phyloP scores from a whole-genome alignment of 2,888 invertebrate species.

The Cordilura impudica region DNA sequence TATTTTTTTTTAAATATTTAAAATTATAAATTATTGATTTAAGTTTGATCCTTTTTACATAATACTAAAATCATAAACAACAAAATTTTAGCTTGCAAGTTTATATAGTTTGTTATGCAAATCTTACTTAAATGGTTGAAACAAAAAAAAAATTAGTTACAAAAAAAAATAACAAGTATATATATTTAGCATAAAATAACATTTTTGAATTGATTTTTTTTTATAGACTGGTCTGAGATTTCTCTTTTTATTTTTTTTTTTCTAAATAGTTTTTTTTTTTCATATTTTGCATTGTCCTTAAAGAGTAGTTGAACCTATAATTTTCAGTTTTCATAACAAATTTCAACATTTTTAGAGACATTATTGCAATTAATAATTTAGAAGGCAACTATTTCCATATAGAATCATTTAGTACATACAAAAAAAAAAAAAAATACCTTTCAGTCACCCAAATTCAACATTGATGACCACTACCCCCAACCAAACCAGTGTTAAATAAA shows the following conservation, averaged over 20 bases:
- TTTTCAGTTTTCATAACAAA: not conserved
- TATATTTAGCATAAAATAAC: constrained; percentile 26
- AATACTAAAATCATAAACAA: constrained; percentile 21
- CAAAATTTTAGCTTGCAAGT: constrained; percentile 28
- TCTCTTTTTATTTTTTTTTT: constrained; percentile 1
- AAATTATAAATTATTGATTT: constrained; percentile 11
- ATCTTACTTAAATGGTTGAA: constrained; percentile 3
- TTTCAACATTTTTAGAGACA: constrained; percentile 10
- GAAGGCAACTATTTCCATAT: constrained; percentile 8
- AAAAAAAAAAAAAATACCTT: constrained; percentile 16
- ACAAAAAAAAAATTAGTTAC: constrained; percentile 8
- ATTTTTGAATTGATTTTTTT: constrained; percentile 23
- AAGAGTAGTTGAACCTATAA: not conserved
- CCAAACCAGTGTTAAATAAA: not conserved
- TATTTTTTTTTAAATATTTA: constrained; percentile 1
- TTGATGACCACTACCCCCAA: not conserved
- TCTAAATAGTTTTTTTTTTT: constrained; percentile 6
- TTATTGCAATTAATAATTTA: constrained; percentile 30
- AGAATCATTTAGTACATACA: constrained; percentile 5
- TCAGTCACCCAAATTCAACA: constrained; percentile 35
- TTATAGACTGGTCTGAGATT: constrained; percentile 22
- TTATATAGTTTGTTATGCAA: constrained; percentile 30
- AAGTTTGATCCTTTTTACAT: not conserved
- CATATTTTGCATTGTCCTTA: not conserved
- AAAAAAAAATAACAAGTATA: constrained; percentile 19